A percentile compares a stretch with the other conserved stretches of the same genome.
phyloP scores from a whole-genome alignment of 2,888 invertebrate genomes.

The Clostera curtula region DNA sequence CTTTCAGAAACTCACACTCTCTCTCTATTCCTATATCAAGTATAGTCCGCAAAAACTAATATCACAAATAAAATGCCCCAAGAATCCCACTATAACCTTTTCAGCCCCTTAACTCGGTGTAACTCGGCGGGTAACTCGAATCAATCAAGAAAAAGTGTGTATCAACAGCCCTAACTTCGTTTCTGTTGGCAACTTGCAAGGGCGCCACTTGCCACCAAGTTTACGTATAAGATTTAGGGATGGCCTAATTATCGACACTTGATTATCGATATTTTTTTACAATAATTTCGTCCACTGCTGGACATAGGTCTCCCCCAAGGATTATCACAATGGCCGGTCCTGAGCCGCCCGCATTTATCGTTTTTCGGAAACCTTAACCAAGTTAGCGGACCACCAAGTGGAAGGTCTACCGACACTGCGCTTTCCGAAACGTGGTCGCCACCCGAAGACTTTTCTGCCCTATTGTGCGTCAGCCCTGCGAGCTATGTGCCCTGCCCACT shows the following conservation, averaged over 20 bases:
- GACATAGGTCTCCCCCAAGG: too few relatives aligned
- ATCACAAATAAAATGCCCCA: conserved; percentile 4
- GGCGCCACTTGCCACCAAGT: conserved; percentile 6
- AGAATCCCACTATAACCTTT: not conserved
- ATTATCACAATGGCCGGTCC: too few relatives aligned
- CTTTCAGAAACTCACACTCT: too few relatives aligned
- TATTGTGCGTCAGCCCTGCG: too few relatives aligned
- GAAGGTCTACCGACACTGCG: too few relatives aligned
- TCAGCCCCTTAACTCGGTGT: conserved; percentile 6
- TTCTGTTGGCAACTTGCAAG: conserved; percentile 13
- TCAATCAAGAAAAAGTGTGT: conserved; percentile 22
- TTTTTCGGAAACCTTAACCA: too few relatives aligned
- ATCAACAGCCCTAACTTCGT: conserved; percentile 18
- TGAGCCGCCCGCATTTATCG: too few relatives aligned
- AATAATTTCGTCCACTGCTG: too few relatives aligned
- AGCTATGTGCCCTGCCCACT: too few relatives aligned
- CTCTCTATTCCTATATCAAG: not conserved
- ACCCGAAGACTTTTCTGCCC: too few relatives aligned
- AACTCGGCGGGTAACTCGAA: conserved; percentile 21
- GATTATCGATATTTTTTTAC: not conserved
- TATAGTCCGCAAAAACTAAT: not conserved
- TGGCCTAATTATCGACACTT: not conserved
- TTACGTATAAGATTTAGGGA: conserved; percentile 1
- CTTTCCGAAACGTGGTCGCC: too few relatives aligned
- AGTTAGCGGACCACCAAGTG: too few relatives aligned